phyloP scores from a whole-genome alignment of 2,888 invertebrate species.

The Cerceris rybyensis region DNA sequence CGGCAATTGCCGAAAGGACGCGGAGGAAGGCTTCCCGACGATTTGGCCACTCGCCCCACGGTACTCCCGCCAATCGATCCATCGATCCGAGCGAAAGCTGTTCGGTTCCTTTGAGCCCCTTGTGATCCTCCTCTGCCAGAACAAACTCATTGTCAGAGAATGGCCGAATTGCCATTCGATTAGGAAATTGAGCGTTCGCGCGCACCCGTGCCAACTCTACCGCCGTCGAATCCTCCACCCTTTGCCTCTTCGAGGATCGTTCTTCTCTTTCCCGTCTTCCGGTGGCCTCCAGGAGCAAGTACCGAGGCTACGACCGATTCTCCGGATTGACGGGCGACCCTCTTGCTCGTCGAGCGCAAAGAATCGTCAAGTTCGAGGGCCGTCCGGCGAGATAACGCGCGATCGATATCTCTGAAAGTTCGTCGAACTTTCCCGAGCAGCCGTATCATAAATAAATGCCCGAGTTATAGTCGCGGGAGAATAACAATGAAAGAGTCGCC shows the following conservation, averaged over 20 bases:
- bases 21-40: constrained; percentile 7
- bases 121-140: constrained; percentile 43
- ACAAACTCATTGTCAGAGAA: constrained; percentile 49
- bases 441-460: neutral
- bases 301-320: too few species aligned
- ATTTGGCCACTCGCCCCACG: neutral
- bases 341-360: too few species aligned
- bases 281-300: too few species aligned
- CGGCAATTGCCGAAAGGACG: constrained; percentile 2
- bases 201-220: constrained; percentile 33
- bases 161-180: constrained; percentile 70
- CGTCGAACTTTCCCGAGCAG: neutral
- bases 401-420: neutral
- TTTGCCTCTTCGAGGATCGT: too few species aligned
- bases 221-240: too few species aligned
- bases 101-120: constrained; percentile 47
- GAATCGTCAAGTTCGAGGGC: too few species aligned
- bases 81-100: too few species aligned
- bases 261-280: too few species aligned
- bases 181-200: constrained; percentile 68
- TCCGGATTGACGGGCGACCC: too few species aligned
- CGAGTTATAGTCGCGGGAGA: neutral
- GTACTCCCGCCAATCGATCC: neutral
- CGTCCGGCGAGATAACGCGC: neutral
- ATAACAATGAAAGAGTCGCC: constrained; percentile 1